A percentile compares a stretch with the other conserved stretches of the same genome.
These are phyloP conservation scores for Plebejus argus DNA, from an alignment of 2,888 invertebrate species.

Conservation along the genomic window DNA sequence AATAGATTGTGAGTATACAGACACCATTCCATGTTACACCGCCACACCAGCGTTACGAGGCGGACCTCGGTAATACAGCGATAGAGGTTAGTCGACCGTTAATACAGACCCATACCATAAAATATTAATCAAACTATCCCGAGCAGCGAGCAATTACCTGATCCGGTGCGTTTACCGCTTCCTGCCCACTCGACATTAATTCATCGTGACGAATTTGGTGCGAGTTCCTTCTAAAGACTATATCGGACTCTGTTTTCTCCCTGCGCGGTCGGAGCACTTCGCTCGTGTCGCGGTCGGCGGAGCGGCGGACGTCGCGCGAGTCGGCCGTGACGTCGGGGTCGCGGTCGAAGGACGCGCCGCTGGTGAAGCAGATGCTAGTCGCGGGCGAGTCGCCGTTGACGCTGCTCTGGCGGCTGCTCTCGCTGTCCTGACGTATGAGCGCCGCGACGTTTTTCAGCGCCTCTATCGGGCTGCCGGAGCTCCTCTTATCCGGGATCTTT, in stretches of 20 bases:
- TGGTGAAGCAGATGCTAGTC: constrained; percentile 66
- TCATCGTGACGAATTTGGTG: constrained; percentile 72
- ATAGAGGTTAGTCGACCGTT: constrained; percentile 63
- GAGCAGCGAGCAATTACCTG: constrained; percentile 75
- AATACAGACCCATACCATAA: constrained; percentile 69
- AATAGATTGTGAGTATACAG: constrained; percentile 2
- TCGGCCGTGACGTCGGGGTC: constrained; percentile 67
- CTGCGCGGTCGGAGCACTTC: constrained; percentile 85
- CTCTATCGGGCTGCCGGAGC: constrained; percentile 64
- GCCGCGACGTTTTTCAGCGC: constrained; percentile 72
- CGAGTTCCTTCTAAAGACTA: constrained; percentile 85
- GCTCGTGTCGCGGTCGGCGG: constrained; percentile 50
- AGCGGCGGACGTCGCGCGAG: constrained; percentile 56
- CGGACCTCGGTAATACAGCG: constrained; percentile 53
- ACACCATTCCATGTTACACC: constrained; percentile 46
- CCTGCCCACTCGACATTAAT: constrained; percentile 74
- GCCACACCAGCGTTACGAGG: constrained; percentile 58
- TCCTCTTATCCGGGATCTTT: constrained; percentile 55
- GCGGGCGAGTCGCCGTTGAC: constrained; percentile 71
- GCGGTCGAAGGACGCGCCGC: constrained; percentile 62
- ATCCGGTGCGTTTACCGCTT: constrained; percentile 79
- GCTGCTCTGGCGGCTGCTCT: constrained; percentile 67
- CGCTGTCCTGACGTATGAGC: constrained; percentile 68
- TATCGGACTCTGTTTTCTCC: constrained; percentile 94
- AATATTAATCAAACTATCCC: constrained; percentile 73